phyloP scores from a whole-genome alignment of 2,113 vertebrate species.

The Siniperca chuatsi region DNA sequence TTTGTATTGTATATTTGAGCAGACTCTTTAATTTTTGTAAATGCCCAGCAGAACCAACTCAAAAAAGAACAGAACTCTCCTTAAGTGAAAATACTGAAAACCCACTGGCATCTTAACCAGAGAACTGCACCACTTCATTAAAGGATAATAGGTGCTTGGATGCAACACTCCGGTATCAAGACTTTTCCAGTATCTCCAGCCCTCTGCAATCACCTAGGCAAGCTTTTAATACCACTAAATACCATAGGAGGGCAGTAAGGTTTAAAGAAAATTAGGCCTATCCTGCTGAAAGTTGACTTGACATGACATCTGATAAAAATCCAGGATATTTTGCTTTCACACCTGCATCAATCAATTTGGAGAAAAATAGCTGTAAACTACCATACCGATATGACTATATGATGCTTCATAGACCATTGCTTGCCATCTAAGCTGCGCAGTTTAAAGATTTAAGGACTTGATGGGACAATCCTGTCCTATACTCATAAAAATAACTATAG shows the following conservation, averaged over 20 bases:
- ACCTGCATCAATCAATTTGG: background rate
- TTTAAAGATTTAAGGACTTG: background rate
- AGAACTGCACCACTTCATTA: background rate
- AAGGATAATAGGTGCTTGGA: background rate
- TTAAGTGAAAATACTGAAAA: background rate
- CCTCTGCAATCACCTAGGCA: background rate
- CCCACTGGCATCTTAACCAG: background rate
- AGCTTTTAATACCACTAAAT: slow-evolving; percentile 13
- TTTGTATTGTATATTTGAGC: background rate
- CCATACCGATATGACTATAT: background rate
- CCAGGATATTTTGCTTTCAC: background rate
- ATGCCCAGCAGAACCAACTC: background rate
- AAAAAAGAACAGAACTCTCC: too few species aligned
- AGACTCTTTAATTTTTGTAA: background rate
- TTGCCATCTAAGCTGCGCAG: too few species aligned
- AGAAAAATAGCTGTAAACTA: background rate
- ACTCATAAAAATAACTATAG: background rate
- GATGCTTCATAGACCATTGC: background rate
- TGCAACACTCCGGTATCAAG: background rate
- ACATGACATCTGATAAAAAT: background rate
- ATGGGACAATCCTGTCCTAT: too few species aligned
- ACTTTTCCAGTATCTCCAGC: background rate
- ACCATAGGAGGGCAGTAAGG: slow-evolving; percentile 59
- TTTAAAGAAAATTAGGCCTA: background rate
- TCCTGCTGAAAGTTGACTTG: slow-evolving; percentile 7